Percentiles rank a stretch among this genome's conserved stretches.
phyloP scores from a whole-genome alignment of 2,797 vertebrate genomes.

The Fringilla coelebs region DNA sequence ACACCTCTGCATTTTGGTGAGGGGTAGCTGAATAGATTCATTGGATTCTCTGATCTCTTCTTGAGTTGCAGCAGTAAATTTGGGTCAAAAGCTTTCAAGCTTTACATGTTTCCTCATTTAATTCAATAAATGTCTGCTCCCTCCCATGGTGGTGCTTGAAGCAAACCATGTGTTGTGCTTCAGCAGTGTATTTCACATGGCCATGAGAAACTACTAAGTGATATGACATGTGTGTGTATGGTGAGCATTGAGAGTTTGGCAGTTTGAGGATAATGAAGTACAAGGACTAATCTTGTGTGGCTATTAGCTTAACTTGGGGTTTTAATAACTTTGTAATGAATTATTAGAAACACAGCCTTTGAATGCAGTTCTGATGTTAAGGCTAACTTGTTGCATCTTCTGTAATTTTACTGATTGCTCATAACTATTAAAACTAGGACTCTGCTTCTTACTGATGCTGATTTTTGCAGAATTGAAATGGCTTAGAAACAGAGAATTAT shows the following conservation, averaged over 20 bases:
- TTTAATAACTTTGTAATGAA: not conserved
- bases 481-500: not conserved
- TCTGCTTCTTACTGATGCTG: not conserved
- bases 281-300: not conserved
- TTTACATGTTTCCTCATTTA: not conserved
- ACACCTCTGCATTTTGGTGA: not conserved
- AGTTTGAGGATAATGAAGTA: not conserved
- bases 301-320: not conserved
- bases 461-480: not conserved
- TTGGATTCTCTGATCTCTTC: not conserved
- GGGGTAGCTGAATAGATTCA: not conserved
- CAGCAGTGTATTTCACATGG: not conserved
- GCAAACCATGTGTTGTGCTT: not conserved
- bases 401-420: not conserved
- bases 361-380: not conserved
- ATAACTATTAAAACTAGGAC: not conserved
- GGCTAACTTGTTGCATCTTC: not conserved
- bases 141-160: not conserved
- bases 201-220: not conserved
- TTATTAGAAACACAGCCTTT: not conserved
- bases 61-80: not conserved
- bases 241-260: not conserved
- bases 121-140: not conserved
- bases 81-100: not conserved
- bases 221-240: rapidly evolving